These are phyloP conservation scores for Dreissena rostriformis DNA, from an alignment of 1,140 invertebrate species.

Conservation along the genomic window DNA sequence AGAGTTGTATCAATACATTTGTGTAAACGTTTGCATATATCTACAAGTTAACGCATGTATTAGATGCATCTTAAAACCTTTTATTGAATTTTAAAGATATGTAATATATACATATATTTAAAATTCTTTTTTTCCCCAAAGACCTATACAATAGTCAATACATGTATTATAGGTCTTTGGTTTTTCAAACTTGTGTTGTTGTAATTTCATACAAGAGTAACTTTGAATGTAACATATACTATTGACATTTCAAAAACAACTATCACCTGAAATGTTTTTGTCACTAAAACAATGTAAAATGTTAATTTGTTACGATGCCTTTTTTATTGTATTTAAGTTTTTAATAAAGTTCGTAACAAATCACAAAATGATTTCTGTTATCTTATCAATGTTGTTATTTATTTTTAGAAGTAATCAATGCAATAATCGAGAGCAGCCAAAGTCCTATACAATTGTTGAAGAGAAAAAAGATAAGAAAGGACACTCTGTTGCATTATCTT, in stretches of 20 bases:
- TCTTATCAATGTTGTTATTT: conserved; percentile 1
- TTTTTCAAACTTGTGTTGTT: too few species aligned
- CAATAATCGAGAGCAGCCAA: conserved; percentile 64
- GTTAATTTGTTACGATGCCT: not conserved
- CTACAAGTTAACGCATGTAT: not conserved
- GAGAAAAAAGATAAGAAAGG: conserved; percentile 68
- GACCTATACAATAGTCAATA: too few species aligned
- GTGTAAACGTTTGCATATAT: not conserved
- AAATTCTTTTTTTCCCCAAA: too few species aligned
- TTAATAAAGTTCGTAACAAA: not conserved
- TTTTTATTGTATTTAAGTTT: not conserved
- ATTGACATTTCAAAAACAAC: too few species aligned
- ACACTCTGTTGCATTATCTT: conserved; percentile 70
- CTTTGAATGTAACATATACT: too few species aligned
- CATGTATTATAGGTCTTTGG: too few species aligned
- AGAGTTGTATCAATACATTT: not conserved
- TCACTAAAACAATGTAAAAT: not conserved
- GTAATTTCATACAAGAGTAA: too few species aligned
- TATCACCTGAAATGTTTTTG: not conserved
- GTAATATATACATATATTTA: too few species aligned
- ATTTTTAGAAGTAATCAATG: conserved; percentile 70
- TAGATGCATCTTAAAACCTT: not conserved
- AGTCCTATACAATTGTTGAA: conserved; percentile 62
- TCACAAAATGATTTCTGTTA: not conserved
- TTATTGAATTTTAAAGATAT: too few species aligned